Conservation (phyloP, 2,888 invertebrate genomes). For the Proisotoma minuta region DNA sequence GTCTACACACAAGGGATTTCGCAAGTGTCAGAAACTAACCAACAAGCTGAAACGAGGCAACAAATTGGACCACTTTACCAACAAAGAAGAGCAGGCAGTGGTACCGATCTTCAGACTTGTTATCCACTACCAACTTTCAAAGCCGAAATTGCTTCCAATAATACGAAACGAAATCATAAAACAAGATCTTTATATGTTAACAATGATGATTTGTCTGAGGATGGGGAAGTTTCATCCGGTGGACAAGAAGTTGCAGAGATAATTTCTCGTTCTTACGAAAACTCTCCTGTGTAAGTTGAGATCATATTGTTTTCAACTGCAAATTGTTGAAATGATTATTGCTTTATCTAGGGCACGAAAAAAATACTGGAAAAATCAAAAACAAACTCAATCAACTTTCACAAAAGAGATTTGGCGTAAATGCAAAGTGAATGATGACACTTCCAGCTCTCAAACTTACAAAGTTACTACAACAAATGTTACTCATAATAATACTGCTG, state of each 20-base stretch:
- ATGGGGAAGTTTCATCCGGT: slow-evolving; percentile 45
- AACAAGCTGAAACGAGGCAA: neutral
- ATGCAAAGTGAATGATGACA: slow-evolving; percentile 35
- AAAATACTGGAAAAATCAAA: slow-evolving; percentile 38
- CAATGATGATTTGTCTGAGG: slow-evolving; percentile 37
- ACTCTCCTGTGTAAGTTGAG: slow-evolving; percentile 45
- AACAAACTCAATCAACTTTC: slow-evolving; percentile 35
- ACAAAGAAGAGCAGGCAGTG: slow-evolving; percentile 30
- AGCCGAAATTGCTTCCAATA: neutral
- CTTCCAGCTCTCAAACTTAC: slow-evolving; percentile 22
- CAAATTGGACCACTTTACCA: neutral
- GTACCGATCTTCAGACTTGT: slow-evolving; percentile 38
- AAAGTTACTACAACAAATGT: slow-evolving; percentile 33
- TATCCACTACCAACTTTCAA: slow-evolving; percentile 15
- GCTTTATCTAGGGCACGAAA: slow-evolving; percentile 31
- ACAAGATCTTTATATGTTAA: slow-evolving; percentile 41
- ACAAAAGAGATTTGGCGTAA: slow-evolving; percentile 45
- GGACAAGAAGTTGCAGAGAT: slow-evolving; percentile 46
- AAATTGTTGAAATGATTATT: slow-evolving; percentile 6
- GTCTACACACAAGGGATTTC: slow-evolving; percentile 24
- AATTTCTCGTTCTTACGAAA: slow-evolving; percentile 46
- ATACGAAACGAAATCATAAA: slow-evolving; percentile 23
- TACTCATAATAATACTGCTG: neutral
- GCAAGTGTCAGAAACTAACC: neutral
- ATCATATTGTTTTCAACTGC: neutral